Percentiles rank a stretch among this genome's conserved stretches.
Evolutionary conservation across 2,113 vertebrate species (phyloP).

Genomic region (Vombatus ursinus): DNA sequence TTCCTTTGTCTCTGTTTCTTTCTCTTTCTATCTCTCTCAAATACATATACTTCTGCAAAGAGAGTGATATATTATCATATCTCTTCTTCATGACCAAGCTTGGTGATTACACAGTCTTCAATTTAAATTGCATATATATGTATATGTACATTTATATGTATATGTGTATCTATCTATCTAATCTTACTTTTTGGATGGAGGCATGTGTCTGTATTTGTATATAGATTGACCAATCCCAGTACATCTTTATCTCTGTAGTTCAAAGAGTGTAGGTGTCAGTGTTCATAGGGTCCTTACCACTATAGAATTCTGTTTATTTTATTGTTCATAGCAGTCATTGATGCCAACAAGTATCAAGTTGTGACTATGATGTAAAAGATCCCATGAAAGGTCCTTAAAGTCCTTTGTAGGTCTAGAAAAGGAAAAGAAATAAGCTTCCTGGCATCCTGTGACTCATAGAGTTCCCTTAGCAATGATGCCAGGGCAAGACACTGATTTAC

Average conservation of each 20-base stretch:
- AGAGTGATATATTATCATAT: too few species aligned
- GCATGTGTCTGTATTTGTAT: background rate
- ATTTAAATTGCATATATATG: too few species aligned
- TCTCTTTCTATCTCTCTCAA: too few species aligned
- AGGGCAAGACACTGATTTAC: background rate
- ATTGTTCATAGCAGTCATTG: background rate
- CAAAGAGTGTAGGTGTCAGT: background rate
- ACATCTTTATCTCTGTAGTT: background rate
- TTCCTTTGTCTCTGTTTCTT: too few species aligned
- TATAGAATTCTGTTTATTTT: background rate
- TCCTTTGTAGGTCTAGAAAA: background rate
- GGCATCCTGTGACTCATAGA: slow-evolving; percentile 7
- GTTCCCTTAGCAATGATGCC: background rate
- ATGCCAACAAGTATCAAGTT: background rate
- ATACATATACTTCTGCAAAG: too few species aligned
- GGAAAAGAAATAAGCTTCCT: background rate
- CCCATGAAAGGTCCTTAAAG: background rate
- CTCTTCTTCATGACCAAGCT: too few species aligned
- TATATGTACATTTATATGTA: too few species aligned
- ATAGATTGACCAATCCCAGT: background rate
- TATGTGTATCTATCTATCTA: too few species aligned
- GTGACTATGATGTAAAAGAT: background rate
- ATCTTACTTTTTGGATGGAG: too few species aligned
- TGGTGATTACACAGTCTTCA: too few species aligned
- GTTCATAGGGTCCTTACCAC: background rate